A percentile compares a stretch with the other conserved stretches of the same genome.
phyloP scores from a whole-genome alignment of 2,113 vertebrate genomes.

The Archilochus colubris region DNA sequence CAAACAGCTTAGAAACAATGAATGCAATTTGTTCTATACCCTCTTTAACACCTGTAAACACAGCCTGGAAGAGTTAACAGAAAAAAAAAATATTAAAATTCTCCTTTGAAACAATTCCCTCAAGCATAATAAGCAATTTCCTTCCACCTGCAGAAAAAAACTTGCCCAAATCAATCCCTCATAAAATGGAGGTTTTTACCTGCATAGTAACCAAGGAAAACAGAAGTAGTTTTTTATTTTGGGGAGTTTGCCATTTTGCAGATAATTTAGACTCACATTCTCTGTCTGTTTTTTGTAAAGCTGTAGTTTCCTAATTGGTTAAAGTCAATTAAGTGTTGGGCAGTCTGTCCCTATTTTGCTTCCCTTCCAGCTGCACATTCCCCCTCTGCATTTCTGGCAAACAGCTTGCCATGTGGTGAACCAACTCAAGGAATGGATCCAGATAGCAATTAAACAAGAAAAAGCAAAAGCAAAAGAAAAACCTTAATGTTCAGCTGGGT shows the following conservation, averaged over 20 bases:
- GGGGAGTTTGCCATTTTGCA: not conserved
- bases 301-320: not conserved
- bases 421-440: not conserved
- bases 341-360: not conserved
- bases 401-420: not conserved
- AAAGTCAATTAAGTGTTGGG: not conserved
- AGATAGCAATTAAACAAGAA: not conserved
- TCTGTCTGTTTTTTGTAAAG: not conserved
- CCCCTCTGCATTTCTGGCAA: not conserved
- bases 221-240: not conserved
- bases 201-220: not conserved
- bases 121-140: not conserved
- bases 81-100: conserved; percentile 2
- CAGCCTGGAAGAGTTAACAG: not conserved
- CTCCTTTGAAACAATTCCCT: not conserved
- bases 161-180: not conserved
- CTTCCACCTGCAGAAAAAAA: not conserved
- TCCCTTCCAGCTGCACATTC: not conserved
- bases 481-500: not conserved
- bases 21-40: not conserved
- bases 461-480: not conserved
- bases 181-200: not conserved
- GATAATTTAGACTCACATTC: not conserved
- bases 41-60: not conserved
- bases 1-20: not conserved